Evolutionary conservation across 1,140 invertebrate genomes (phyloP), one percentile per base, ranked within the genome.

Genomic region (Dinothrombium tinctorium): DNA sequence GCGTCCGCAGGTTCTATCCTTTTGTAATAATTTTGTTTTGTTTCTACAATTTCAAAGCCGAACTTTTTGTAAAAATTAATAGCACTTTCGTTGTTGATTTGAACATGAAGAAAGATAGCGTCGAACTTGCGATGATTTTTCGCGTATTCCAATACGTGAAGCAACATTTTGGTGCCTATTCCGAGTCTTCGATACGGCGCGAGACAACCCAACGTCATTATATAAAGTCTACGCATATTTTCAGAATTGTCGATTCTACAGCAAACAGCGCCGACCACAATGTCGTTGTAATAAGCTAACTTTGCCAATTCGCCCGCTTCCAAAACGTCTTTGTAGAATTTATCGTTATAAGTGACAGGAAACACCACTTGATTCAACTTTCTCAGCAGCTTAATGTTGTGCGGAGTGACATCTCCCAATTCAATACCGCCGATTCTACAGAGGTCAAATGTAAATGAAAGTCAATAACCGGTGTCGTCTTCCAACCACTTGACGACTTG

Each of bases 281-380:
- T 92, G 57, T 98, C 92, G 69, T 99, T 96, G 62, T 95, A 99
- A 65, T 95, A 98, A 5, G 89, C 94, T 71, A 98, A 65, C 68
- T 95, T 95, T 3, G 89, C 89, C 45, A 96, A 64, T 64, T 98
- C 89, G 46, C 89, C 89, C 49, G 83, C 81, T 59, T 94, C 84
- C 50, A 95, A 60, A n/a, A 96, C 87, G 67, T 98, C 92, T 64
- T 95, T 92, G 59, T 99, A 99, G 63, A 99, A 99, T 64, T 96
- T 96, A 58, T 96, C 89, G 66, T 98, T 98, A 60, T 99, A 99
- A 29, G 81, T 84, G 37, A 99, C 90, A 41, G 94, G 94, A 63
- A 99, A 98, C 11, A 99, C 86, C 42, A 94, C 83, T 56, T 87
- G 82, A 56, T 99, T 99, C 40, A 99, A 62, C 52, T 80, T 73